Evolutionary conservation across 2,797 vertebrate genomes (phyloP), one percentile per base, ranked within the genome.

Genomic region (Sus cebifrons): DNA sequence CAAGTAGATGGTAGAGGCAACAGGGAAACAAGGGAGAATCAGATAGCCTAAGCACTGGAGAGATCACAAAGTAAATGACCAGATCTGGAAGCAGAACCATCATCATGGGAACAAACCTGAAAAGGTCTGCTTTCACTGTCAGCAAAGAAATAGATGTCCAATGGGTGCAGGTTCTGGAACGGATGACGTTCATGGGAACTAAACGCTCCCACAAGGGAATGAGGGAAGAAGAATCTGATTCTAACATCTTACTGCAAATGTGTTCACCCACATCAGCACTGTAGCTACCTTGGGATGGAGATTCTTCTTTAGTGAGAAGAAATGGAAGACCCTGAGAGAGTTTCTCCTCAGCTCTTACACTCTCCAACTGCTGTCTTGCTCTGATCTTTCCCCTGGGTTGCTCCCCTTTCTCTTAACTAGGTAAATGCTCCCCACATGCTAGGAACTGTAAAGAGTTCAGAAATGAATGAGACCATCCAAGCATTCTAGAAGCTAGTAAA

Each of bases 371-470:
- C 93, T 25, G 8, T 44, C 68, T 77, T 27, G 6, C 12, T 86
- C 32, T 77, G 27, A 85, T 32, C 44, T 68, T 75, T 52, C 67
- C 60, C 32, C 86, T 6, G 44, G 27, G 27, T n/a, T 65, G 2
- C n/a, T 60, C 56, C 15, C 14, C 21, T 70, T 54, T 81, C 36
- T 87, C 36, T 77, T 32, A 29, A n/a, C n/a, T 29, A n/a, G 17
- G 49, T 70, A 32, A 81, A 44, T 29, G 6, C 52, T 70, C 14
- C 13, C 12, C 17, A 20, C 29, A 17, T 4, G 16, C 60, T 54
- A 71, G 44, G 9, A 91, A 27, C 89, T 60, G 1, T 49, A n/a
- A 93, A 79, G 83, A 67, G 29, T 90, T 95, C 54, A 71, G 82
- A 65, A 77, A 52, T 25, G 25, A 75, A 67, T 32, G 52, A 60